phyloP scores from a whole-genome alignment of 2,797 vertebrate species.

The Mycteria americana region DNA sequence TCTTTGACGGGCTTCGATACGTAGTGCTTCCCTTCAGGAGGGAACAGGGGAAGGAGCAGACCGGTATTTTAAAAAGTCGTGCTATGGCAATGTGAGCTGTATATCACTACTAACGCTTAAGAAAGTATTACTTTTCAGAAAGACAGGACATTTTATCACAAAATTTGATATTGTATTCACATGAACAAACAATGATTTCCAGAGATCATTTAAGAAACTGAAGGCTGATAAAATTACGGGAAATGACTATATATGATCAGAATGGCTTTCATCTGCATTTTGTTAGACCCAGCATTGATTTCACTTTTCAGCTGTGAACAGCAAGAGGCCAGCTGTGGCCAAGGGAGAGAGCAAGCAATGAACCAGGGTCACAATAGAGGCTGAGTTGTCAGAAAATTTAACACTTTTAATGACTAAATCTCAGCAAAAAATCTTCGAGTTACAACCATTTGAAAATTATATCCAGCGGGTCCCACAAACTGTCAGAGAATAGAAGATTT shows the following conservation, averaged over 20 bases:
- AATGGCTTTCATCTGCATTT: conserved; percentile 84
- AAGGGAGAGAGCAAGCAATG: conserved; percentile 67
- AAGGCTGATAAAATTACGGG: conserved; percentile 84
- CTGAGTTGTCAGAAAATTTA: conserved; percentile 67
- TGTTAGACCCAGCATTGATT: conserved; percentile 77
- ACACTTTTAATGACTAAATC: conserved; percentile 66
- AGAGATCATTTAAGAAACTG: conserved; percentile 73
- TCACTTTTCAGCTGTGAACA: conserved; percentile 80
- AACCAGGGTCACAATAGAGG: conserved; percentile 67
- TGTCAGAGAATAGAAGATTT: conserved; percentile 66
- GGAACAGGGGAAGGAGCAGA: neutral
- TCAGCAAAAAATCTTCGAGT: conserved; percentile 41
- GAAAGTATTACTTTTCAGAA: conserved; percentile 66
- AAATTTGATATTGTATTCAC: conserved; percentile 65
- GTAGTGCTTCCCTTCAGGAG: conserved; percentile 14
- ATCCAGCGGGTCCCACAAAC: conserved; percentile 54
- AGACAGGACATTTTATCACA: conserved; percentile 63
- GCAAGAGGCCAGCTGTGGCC: conserved; percentile 79
- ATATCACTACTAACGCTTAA: conserved; percentile 14
- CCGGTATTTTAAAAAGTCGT: conserved; percentile 10
- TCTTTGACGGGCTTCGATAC: neutral
- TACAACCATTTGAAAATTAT: conserved; percentile 68
- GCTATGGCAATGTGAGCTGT: conserved; percentile 17
- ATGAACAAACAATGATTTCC: conserved; percentile 74
- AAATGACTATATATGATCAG: conserved; percentile 80